phyloP scores from a whole-genome alignment of 2,113 vertebrate species.

The Xenus cinereus region DNA sequence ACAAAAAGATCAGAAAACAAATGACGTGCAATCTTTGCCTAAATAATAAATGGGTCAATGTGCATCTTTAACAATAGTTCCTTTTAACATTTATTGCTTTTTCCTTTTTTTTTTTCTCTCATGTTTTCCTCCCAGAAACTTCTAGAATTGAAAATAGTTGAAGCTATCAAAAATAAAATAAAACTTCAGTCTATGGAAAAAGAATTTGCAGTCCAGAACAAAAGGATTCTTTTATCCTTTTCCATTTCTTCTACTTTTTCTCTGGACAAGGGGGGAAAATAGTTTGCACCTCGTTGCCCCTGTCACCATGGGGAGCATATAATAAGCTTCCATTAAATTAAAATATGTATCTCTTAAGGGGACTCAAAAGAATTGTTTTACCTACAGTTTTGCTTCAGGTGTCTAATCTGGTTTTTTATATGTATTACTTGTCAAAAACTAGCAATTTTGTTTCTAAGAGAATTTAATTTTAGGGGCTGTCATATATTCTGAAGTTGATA shows the following conservation, averaged over 20 bases:
- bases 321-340: neutral
- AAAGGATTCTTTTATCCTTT: neutral
- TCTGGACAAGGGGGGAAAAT: neutral
- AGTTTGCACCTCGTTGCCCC: neutral
- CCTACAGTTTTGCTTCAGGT: neutral
- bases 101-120: neutral
- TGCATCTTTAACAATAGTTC: neutral
- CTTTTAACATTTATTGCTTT: neutral
- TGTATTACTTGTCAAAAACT: neutral
- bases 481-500: neutral
- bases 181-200: neutral
- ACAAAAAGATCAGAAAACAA: neutral
- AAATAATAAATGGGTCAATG: neutral
- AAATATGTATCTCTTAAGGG: neutral
- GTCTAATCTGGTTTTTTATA: neutral
- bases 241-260: neutral
- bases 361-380: neutral
- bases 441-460: neutral
- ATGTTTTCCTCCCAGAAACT: neutral
- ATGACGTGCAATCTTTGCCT: neutral
- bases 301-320: neutral
- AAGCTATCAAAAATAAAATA: neutral
- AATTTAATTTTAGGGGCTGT: neutral
- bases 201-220: neutral
- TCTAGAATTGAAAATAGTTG: neutral